These are phyloP conservation scores for Megaceryle alcyon DNA, from an alignment of 2,797 vertebrate genomes.

Conservation along the genomic window DNA sequence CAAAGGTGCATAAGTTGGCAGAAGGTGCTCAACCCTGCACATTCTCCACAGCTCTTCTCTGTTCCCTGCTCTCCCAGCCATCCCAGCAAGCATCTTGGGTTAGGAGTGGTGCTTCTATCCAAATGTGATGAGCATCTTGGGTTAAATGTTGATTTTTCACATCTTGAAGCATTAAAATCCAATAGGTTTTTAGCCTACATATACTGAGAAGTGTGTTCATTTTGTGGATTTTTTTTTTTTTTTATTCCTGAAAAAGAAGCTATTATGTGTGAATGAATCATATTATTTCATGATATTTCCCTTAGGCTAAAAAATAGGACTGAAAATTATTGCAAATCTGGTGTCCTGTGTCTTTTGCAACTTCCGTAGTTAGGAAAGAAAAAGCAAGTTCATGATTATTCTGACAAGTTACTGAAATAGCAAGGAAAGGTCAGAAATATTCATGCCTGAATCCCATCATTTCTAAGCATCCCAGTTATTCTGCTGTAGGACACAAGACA, in stretches of 20 bases:
- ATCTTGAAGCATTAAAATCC: not conserved
- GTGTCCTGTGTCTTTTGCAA: not conserved
- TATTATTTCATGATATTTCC: not conserved
- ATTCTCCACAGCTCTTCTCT: not conserved
- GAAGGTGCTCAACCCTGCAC: rapidly evolving
- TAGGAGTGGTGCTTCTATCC: not conserved
- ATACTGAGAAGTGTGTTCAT: not conserved
- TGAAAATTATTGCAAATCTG: not conserved
- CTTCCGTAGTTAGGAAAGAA: not conserved
- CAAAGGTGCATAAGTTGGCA: rapidly evolving
- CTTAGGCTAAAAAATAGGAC: not conserved
- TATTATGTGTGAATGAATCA: not conserved
- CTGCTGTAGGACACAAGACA: not conserved
- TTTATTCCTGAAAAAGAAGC: not conserved
- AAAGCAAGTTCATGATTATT: not conserved
- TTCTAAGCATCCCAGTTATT: not conserved
- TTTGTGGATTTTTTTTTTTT: not conserved
- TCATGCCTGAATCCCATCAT: not conserved
- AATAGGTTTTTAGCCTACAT: not conserved
- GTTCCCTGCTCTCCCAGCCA: not conserved
- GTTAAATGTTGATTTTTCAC: not conserved
- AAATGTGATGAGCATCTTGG: not conserved
- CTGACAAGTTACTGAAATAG: not conserved
- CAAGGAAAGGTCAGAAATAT: not conserved
- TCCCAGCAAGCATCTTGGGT: not conserved